Conservation (phyloP, 92 coral and sea anemone genomes). For the Palythoa caribaeorum region DNA sequence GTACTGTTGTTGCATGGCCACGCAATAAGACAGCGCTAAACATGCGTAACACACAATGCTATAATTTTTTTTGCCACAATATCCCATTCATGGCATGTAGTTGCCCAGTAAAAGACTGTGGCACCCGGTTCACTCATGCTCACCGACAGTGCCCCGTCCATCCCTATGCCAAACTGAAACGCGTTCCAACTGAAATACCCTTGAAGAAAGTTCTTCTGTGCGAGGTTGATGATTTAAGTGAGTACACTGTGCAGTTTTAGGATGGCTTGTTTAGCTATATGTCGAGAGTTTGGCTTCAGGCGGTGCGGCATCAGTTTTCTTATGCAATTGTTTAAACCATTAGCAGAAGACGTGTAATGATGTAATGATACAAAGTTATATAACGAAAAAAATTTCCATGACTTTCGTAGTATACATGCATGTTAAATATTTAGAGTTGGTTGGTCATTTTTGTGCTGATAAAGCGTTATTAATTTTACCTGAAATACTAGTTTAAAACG, state of each 20-base stretch:
- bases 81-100: not conserved
- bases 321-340: not conserved
- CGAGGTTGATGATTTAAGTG: conserved; percentile 56
- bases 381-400: no score
- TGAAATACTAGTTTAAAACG: no score
- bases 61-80: not conserved
- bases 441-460: no score
- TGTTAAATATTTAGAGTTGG: no score
- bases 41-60: not conserved
- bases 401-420: no score
- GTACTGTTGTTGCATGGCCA: not conserved
- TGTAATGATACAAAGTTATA: not conserved
- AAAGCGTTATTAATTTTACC: no score
- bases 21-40: not conserved
- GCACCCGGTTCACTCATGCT: conserved; percentile 68
- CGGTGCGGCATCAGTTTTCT: not conserved
- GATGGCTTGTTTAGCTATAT: conserved; percentile 42
- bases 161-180: conserved; percentile 62
- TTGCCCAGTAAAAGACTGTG: conserved; percentile 60
- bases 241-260: conserved; percentile 55
- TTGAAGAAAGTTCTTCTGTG: conserved; percentile 66
- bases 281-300: not conserved
- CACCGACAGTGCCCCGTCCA: conserved; percentile 72
- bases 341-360: not conserved
- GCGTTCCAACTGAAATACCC: conserved; percentile 64